Conservation (phyloP, 2,888 invertebrate genomes). For the Sthenelais limicola region DNA sequence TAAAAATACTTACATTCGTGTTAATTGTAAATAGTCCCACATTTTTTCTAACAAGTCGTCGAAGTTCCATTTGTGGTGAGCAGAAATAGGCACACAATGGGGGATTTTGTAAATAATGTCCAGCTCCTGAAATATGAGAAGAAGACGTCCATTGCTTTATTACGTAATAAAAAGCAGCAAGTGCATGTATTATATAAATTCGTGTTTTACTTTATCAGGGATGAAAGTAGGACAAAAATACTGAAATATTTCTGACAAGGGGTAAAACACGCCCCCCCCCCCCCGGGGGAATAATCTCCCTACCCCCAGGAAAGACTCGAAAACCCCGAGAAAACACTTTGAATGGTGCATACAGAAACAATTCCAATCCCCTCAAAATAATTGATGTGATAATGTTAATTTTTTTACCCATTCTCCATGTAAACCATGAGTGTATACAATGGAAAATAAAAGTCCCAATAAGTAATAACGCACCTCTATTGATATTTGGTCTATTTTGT, state of each 20-base stretch:
- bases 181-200: background rate
- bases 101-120: conserved; percentile 99
- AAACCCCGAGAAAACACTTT: no score
- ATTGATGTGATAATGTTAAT: no score
- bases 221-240: background rate
- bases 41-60: conserved; percentile 94
- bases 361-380: no score
- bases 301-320: no score
- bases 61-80: conserved; percentile 99
- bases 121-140: conserved; percentile 80
- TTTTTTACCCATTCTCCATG: no score
- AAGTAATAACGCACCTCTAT: conserved; percentile 72
- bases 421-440: no score
- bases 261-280: background rate
- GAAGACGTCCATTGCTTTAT: background rate
- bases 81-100: conserved; percentile 99
- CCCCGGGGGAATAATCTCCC: no score
- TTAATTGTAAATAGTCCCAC: conserved; percentile 97
- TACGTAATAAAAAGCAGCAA: background rate
- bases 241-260: background rate
- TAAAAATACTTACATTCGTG: conserved; percentile 92
- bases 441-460: no score
- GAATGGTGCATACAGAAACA: no score
- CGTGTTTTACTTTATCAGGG: background rate
- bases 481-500: conserved; percentile 90